Evolutionary conservation across 2,888 invertebrate genomes (phyloP).

Genomic region (Nycteola revayana): DNA sequence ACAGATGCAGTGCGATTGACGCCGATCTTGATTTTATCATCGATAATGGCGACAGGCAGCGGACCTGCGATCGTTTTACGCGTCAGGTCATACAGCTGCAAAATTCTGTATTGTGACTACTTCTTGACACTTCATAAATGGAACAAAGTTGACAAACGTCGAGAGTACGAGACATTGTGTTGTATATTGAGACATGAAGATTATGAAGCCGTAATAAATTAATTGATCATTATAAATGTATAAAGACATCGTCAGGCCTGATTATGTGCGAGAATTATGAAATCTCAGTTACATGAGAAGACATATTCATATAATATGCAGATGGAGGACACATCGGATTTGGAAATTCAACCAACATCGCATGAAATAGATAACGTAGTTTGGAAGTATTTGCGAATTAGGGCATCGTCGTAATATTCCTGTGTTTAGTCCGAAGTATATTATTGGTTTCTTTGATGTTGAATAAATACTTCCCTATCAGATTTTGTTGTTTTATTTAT

Average conservation of each 20-base stretch:
- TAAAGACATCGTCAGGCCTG: constrained; percentile 7
- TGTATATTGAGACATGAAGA: constrained; percentile 18
- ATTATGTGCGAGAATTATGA: neutral
- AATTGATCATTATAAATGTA: constrained; percentile 8
- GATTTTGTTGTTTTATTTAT: constrained; percentile 27
- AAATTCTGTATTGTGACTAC: constrained; percentile 32
- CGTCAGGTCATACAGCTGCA: constrained; percentile 22
- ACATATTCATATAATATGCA: too few species aligned
- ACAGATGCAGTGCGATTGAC: constrained; percentile 41
- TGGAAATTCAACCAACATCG: constrained; percentile 26
- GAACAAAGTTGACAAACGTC: constrained; percentile 13
- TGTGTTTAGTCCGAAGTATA: constrained; percentile 46
- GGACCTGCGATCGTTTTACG: constrained; percentile 19
- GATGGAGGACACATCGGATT: constrained; percentile 3
- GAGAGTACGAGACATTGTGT: constrained; percentile 13
- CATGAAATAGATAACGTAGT: constrained; percentile 34
- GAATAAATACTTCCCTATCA: constrained; percentile 63
- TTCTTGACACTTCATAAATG: constrained; percentile 18
- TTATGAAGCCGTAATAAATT: constrained; percentile 13
- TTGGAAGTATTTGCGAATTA: constrained; percentile 44
- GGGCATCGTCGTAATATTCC: constrained; percentile 44
- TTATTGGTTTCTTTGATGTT: constrained; percentile 63
- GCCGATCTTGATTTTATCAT: constrained; percentile 37
- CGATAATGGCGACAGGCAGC: constrained; percentile 30
- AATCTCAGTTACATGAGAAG: neutral